Evolutionary conservation across 2,797 vertebrate genomes (phyloP).

Genomic region (Parauchenoglanis punctatus): DNA sequence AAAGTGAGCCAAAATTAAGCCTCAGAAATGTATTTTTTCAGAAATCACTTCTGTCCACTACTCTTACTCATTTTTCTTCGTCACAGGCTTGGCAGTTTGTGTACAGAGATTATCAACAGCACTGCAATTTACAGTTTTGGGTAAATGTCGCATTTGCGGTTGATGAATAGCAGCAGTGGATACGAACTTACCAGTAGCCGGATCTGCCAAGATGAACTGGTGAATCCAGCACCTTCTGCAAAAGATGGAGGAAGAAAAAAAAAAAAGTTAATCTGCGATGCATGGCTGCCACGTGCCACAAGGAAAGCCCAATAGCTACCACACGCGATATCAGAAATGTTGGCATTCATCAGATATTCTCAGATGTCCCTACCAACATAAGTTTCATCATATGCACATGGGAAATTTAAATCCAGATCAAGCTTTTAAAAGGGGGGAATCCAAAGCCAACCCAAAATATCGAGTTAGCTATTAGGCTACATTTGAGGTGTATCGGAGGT

Average conservation of each 20-base stretch:
- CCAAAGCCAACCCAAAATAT: background rate
- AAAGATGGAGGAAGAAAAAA: background rate
- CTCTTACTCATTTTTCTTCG: conserved; percentile 77
- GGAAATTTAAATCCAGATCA: background rate
- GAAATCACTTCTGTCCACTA: conserved; percentile 97
- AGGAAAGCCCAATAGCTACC: background rate
- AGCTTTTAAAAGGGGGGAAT: background rate
- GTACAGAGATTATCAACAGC: background rate
- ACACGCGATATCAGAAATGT: conserved; percentile 70
- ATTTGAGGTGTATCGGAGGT: background rate
- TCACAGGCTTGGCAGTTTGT: conserved; percentile 72
- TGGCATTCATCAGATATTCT: conserved; percentile 74
- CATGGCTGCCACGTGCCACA: conserved; percentile 16
- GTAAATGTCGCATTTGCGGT: background rate
- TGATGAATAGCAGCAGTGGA: background rate
- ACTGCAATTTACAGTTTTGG: background rate
- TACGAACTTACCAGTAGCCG: background rate
- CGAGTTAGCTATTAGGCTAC: background rate
- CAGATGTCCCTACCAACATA: conserved; percentile 85
- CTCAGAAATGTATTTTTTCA: conserved; percentile 83
- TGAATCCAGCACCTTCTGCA: background rate
- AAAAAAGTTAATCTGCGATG: background rate
- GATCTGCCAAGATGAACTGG: background rate
- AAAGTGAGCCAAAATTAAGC: conserved; percentile 4
- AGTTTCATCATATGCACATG: conserved; percentile 67